Conservation (phyloP, 1,140 invertebrate genomes). For the Melanaphis sacchari region DNA sequence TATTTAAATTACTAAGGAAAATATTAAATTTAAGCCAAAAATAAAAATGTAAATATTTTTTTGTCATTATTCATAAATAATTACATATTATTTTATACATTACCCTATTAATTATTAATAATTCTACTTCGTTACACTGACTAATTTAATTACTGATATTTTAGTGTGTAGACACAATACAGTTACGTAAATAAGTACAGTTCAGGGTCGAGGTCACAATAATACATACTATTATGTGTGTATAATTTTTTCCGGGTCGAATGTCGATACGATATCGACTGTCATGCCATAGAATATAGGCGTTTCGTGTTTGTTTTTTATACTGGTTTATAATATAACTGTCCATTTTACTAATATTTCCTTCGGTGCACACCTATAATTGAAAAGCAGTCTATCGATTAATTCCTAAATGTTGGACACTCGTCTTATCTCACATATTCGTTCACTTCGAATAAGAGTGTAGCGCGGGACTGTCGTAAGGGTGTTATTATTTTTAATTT, state of each 20-base stretch:
- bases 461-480: neutral
- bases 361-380: neutral
- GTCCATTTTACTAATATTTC: neutral
- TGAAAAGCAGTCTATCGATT: neutral
- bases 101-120: neutral
- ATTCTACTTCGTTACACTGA: neutral
- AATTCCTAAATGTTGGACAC: neutral
- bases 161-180: too few species aligned
- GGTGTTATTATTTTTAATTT: neutral
- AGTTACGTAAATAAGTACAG: neutral
- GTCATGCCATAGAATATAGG: neutral
- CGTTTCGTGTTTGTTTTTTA: neutral
- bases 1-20: neutral
- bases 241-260: neutral
- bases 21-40: neutral
- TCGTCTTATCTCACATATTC: neutral
- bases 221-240: neutral
- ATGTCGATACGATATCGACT: neutral
- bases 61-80: neutral
- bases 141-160: neutral
- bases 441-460: neutral
- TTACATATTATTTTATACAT: neutral
- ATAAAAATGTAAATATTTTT: neutral
- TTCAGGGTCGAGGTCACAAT: neutral
- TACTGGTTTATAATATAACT: neutral